A percentile compares a stretch with the other conserved stretches of the same genome.
Conservation (phyloP, 2,797 vertebrate species). For the Saguinus oedipus region DNA sequence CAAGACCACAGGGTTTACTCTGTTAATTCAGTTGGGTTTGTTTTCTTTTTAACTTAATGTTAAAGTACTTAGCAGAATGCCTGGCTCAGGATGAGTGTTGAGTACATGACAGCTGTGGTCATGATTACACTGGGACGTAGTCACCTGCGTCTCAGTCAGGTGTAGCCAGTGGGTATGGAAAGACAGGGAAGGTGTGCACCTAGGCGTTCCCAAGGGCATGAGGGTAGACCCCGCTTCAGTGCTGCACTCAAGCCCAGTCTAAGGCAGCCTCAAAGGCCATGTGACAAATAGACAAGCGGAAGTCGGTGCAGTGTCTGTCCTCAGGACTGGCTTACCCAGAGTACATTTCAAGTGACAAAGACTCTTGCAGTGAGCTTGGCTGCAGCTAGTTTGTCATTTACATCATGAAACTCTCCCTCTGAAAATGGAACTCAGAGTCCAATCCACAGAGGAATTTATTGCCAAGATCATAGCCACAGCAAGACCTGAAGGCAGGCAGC, state of each 20-base stretch:
- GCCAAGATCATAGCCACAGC: neutral
- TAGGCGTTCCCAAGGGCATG: neutral
- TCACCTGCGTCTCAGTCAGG: neutral
- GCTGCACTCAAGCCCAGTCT: neutral
- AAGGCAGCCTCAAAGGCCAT: neutral
- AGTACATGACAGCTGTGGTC: neutral
- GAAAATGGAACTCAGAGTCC: neutral
- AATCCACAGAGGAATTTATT: neutral
- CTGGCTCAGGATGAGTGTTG: neutral
- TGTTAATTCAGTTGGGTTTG: neutral
- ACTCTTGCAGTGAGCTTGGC: neutral
- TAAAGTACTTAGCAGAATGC: neutral
- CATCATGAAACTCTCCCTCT: neutral
- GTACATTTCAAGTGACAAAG: neutral
- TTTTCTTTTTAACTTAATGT: neutral
- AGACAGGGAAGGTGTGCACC: neutral
- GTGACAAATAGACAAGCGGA: neutral
- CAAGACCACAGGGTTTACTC: neutral
- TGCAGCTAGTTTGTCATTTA: neutral
- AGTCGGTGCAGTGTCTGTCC: neutral
- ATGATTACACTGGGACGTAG: accelerated
- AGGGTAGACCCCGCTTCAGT: neutral
- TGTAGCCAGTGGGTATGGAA: neutral
- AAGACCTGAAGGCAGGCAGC: neutral
- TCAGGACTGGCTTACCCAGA: neutral